Conservation (phyloP, 2,797 vertebrate genomes). For the Apogon hyalosoma region DNA sequence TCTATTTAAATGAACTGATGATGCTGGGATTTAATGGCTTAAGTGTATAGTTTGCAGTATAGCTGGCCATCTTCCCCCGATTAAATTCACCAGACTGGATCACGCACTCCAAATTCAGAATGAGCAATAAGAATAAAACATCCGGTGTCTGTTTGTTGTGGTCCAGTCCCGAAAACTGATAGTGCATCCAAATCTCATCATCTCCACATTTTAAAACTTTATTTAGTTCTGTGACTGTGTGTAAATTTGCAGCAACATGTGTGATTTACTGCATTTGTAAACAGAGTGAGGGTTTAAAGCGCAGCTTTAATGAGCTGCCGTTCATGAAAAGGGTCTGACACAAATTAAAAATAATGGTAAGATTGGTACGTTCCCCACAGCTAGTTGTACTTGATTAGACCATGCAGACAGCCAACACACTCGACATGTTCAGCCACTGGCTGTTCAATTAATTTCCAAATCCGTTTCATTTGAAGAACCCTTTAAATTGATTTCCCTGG, state of each 20-base stretch:
- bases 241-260: neutral
- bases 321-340: slow-evolving; percentile 57
- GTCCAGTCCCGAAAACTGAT: neutral
- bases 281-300: slow-evolving; percentile 32
- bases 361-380: slow-evolving; percentile 56
- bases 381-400: slow-evolving; percentile 64
- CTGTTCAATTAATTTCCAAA: slow-evolving; percentile 77
- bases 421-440: slow-evolving; percentile 64
- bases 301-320: slow-evolving; percentile 50
- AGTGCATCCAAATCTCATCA: neutral
- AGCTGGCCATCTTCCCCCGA: too few relatives aligned
- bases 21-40: too few relatives aligned
- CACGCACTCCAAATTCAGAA: too few relatives aligned
- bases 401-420: slow-evolving; percentile 59
- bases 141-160: slow-evolving; percentile 12
- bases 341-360: slow-evolving; percentile 70
- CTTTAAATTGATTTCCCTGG: slow-evolving; percentile 75
- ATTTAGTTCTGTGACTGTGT: slow-evolving; percentile 1
- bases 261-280: slow-evolving; percentile 34
- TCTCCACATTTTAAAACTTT: slow-evolving; percentile 5
- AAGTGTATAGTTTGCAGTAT: too few relatives aligned
- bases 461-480: slow-evolving; percentile 76
- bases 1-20: too few relatives aligned
- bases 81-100: too few relatives aligned
- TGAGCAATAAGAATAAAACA: slow-evolving; percentile 14